Evolutionary conservation across 2,888 invertebrate genomes (phyloP).

Genomic region (Aelia acuminata): DNA sequence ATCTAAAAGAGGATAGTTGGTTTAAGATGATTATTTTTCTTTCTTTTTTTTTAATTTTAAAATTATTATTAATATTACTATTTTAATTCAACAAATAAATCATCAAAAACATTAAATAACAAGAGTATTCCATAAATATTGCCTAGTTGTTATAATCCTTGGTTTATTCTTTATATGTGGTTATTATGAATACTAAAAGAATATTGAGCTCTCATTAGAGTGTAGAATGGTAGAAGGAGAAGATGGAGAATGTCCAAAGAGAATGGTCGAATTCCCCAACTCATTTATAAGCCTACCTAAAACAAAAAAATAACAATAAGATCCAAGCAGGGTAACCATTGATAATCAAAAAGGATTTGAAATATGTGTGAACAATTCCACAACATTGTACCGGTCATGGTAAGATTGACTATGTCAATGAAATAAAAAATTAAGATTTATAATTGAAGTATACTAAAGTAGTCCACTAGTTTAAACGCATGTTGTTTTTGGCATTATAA

Average conservation of each 20-base stretch:
- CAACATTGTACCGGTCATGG: too few relatives aligned
- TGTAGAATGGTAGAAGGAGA: slow-evolving; percentile 59
- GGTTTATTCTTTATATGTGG: slow-evolving; percentile 57
- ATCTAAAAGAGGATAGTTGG: slow-evolving; percentile 10
- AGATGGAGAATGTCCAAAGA: slow-evolving; percentile 51
- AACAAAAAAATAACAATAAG: slow-evolving; percentile 28
- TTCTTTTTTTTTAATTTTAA: slow-evolving; percentile 16
- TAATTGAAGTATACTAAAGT: too few relatives aligned
- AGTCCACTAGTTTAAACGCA: too few relatives aligned
- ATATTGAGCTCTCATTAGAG: slow-evolving; percentile 60
- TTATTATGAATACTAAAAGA: slow-evolving; percentile 59
- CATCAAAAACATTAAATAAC: slow-evolving; percentile 55
- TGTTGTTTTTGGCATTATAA: too few relatives aligned
- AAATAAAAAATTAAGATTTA: too few relatives aligned
- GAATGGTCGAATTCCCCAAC: slow-evolving; percentile 54
- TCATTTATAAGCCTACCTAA: slow-evolving; percentile 52
- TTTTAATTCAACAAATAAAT: slow-evolving; percentile 50
- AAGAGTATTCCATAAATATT: slow-evolving; percentile 60
- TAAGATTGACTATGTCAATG: too few relatives aligned
- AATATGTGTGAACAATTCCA: not conserved
- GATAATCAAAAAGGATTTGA: not conserved
- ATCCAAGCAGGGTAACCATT: not conserved
- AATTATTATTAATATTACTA: not conserved
- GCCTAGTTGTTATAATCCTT: slow-evolving; percentile 60
- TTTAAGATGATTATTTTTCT: slow-evolving; percentile 39